Conservation (phyloP, 2,113 vertebrate species). For the Ancistrus triradiatus region DNA sequence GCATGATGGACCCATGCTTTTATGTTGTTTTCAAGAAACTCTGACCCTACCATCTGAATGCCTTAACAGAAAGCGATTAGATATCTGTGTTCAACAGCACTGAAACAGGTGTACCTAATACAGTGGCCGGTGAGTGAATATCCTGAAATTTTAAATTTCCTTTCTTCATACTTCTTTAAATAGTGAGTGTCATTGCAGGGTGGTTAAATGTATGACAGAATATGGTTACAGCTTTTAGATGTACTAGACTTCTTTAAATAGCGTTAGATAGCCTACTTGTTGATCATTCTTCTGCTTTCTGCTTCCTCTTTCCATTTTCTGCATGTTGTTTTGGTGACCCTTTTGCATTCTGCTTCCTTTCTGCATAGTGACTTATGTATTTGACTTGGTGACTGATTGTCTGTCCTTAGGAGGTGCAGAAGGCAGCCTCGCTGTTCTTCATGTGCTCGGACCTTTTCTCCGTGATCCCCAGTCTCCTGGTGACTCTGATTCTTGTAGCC, state of each 20-base stretch:
- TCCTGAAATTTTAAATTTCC: no score
- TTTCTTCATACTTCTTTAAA: no score
- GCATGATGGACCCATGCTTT: no score
- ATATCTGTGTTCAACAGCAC: no score
- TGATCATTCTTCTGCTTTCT: conserved; percentile 12
- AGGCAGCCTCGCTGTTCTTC: conserved; percentile 77
- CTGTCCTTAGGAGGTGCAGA: conserved; percentile 82
- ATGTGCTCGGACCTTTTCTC: conserved; percentile 78
- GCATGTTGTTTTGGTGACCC: background rate
- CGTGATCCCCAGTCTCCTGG: conserved; percentile 76
- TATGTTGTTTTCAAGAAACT: no score
- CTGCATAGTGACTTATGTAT: background rate
- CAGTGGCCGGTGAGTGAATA: no score
- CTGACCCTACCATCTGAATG: no score
- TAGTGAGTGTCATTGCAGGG: no score
- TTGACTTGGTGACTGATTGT: conserved; percentile 8
- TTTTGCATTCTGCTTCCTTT: background rate
- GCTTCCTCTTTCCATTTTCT: conserved; percentile 23
- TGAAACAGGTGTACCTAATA: no score
- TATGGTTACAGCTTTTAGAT: background rate
- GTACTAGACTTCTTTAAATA: no score
- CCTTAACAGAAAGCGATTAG: no score
- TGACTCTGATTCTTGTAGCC: conserved; percentile 84
- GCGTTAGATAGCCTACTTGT: no score
- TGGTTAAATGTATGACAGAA: background rate